Evolutionary conservation across 2,113 vertebrate genomes (phyloP).

Genomic region (Xiphophorus couchianus): DNA sequence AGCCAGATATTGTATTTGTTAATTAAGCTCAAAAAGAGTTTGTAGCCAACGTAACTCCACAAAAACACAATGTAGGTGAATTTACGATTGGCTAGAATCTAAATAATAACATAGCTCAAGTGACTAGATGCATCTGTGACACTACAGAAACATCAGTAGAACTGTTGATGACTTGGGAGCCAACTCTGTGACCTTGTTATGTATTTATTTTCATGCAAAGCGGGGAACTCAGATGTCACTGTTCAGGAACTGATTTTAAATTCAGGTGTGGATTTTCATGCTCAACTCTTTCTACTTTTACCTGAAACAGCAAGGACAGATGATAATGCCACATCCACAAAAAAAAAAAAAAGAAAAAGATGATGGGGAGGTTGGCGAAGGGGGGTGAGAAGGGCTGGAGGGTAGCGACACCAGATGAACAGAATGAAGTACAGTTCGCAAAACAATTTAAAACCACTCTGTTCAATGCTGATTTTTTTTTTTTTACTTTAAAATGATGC

Average conservation of each 20-base stretch:
- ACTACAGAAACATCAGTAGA: neutral
- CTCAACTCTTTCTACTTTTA: neutral
- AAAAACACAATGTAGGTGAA: neutral
- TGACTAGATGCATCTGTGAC: neutral
- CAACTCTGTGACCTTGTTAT: neutral
- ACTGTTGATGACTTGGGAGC: neutral
- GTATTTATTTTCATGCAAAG: neutral
- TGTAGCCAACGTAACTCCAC: neutral
- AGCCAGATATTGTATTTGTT: neutral
- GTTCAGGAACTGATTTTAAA: neutral
- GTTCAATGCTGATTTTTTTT: neutral
- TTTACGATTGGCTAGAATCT: neutral
- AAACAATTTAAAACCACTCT: constrained; percentile 11
- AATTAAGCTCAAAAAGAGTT: neutral
- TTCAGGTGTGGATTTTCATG: neutral
- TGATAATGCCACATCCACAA: neutral
- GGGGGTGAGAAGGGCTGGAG: no score
- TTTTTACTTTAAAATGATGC: neutral
- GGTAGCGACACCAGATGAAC: no score
- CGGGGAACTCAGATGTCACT: neutral
- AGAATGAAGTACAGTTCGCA: neutral
- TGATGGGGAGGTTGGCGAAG: no score
- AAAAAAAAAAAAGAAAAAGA: neutral
- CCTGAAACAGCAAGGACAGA: neutral
- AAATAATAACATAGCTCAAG: neutral